Base-by-base conservation (phyloP, 2,113 vertebrate species). In the Hassar affinis region DNA sequence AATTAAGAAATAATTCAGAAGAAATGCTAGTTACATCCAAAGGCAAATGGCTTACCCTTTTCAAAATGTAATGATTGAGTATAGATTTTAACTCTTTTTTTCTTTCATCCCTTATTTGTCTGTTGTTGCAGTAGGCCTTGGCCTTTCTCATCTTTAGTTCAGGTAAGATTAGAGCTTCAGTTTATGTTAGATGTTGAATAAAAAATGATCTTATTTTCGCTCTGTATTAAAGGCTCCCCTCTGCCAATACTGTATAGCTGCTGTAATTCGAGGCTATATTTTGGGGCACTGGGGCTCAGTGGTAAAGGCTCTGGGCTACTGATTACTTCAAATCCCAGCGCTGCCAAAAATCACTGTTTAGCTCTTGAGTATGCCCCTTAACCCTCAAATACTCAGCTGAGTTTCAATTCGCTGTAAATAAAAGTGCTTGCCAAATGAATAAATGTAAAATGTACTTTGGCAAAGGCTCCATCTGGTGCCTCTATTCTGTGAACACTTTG, bases 171-270 rank as follows among this genome's bases (percentile, higher is more conserved):
- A 57, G 52, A 15, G 11, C 71, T 76, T 54, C 15, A 18, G 47
- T 52, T 83, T 64, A 59, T 76, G 15, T 52, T 66, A 35, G 57
- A 64, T 64, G n/a, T 47, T 4, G 52, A 59, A 56, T 33, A 18
- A 54, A 25, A 18, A 59, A 68, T 74, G 42, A 54, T 80, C 80
- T 71, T 35, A 64, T 76, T 84, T 77, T 78, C 62, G 64, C 33
- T 56, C 78, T 49, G 57, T 78, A 52, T 6, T 38, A 47, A 52
- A 59, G n/a, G 14, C 68, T 56, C 20, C 75, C 30, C 61, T 47
- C 25, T 51, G 49, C 10, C 11, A 51, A 11, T 51, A 2, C 12
- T 10, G 62, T 15, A 49, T 47, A 47, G 69, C 25, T 27, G 69
- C 45, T 74, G 45, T 74, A 74, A 74, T 27, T 49, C 27, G 45